Evolutionary conservation across 2,113 vertebrate species (phyloP), one percentile per base, ranked within the genome.

Genomic region (Conger conger): DNA sequence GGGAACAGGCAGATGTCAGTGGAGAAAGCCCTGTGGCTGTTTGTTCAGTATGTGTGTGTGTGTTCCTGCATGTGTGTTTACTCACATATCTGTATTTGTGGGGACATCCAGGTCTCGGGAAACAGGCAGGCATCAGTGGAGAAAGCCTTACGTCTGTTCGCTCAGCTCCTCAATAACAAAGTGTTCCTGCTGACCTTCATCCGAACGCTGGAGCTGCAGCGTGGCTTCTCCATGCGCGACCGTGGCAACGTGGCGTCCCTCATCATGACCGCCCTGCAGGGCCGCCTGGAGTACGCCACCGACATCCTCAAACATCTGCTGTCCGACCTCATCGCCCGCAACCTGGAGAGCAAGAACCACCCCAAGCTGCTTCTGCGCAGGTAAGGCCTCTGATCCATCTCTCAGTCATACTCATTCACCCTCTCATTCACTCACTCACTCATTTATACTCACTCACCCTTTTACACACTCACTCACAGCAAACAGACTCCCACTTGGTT

Each of bases 291-390:
- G 91, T 99, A 98, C 0, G 98, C 98, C 90, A 99, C 98, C 0
- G 98, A 99, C 0, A 97, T 99, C 42, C 96, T 99, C 37, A 99
- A 99, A 85, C 98, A 99, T 92, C 95, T 99, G 85, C 95, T 99
- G 37, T 97, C 97, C 0, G 98, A 99, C 93, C 97, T 99, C 92
- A 99, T 99, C 4, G 97, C 97, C 85, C 97, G 97, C 92, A 99
- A 99, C 94, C 94, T 99, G 92, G 98, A 99, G 90, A 99, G 98
- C 94, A 99, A 99, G 94, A 99, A 99, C 92, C 98, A 99, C 85
- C 98, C 98, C 86, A 99, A 99, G 80, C 96, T 99, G 89, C 96
- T 99, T 20, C 94, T 99, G 88, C 96, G 98, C 91, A 99, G 98
- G 98, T 99, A 88, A 85, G 27, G 9, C 1, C 27, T 11, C n/a